Percentiles rank a stretch among this genome's conserved stretches.
These are phyloP conservation scores for Hyles euphorbiae DNA, from an alignment of 1,140 invertebrate genomes.

Conservation along the genomic window DNA sequence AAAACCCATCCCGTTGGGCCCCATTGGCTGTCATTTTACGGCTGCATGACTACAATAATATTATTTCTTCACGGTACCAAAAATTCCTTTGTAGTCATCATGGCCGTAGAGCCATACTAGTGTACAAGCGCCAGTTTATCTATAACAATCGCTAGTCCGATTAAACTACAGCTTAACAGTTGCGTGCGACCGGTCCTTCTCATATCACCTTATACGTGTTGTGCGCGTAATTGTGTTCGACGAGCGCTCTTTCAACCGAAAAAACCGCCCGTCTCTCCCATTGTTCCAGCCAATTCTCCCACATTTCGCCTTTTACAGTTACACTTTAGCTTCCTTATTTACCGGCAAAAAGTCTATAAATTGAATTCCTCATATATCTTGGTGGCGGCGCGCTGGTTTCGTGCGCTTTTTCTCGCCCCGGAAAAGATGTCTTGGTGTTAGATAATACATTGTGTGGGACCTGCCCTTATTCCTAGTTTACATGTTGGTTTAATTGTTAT, in stretches of 20 bases:
- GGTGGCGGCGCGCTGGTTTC: conserved; percentile 31
- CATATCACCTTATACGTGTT: conserved; percentile 49
- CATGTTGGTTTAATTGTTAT: neutral
- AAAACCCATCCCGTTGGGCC: too few relatives aligned
- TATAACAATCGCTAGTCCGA: too few relatives aligned
- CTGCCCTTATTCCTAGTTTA: conserved; percentile 24
- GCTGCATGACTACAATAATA: too few relatives aligned
- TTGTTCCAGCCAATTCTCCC: conserved; percentile 61
- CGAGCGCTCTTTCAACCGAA: conserved; percentile 68
- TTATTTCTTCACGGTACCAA: too few relatives aligned
- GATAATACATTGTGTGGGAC: conserved; percentile 39
- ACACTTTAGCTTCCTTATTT: conserved; percentile 61
- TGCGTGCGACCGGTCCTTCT: conserved; percentile 32
- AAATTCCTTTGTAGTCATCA: too few relatives aligned
- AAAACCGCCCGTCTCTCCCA: conserved; percentile 60
- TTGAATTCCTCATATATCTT: conserved; percentile 54
- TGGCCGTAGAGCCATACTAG: too few relatives aligned
- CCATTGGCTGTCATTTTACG: too few relatives aligned
- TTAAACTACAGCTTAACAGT: conserved; percentile 19
- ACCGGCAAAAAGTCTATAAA: conserved; percentile 61
- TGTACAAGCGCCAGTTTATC: too few relatives aligned
- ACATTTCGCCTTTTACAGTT: conserved; percentile 71
- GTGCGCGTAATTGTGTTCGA: conserved; percentile 63
- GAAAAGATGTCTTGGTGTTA: conserved; percentile 48
- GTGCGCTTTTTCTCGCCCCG: conserved; percentile 30